Evolutionary conservation across 2,113 vertebrate species (phyloP), one percentile per base, ranked within the genome.

Genomic region (Hepsetus odoe): DNA sequence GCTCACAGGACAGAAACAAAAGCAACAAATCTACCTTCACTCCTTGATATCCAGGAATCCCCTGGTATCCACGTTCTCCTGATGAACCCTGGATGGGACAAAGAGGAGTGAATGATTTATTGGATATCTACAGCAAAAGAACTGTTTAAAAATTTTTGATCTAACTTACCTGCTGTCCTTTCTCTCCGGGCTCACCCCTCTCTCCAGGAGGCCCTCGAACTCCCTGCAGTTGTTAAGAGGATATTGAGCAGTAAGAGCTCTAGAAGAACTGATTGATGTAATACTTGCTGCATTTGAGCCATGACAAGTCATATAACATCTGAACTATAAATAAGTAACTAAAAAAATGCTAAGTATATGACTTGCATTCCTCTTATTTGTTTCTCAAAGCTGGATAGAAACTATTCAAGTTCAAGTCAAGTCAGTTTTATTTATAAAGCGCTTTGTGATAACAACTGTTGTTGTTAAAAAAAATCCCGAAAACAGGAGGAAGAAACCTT

Each of bases 31-130:
- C 76, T 91, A 94, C 92, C 91, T 95, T 95, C 16, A 94, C 87
- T 87, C 91, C 91, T 85, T 89, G 85, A 88, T 90, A 94, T 69
- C 93, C 92, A 9, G 68, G 76, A 80, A 95, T 91, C 49, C 91
- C 90, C 81, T 91, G 90, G 83, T 90, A 87, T 79, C 91, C 90
- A 59, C 2, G 74, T 77, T 89, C 85, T 42, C 92, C 93, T 88
- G 88, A 77, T 33, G 80, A 42, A 30, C 90, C 92, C 91, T 94
- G 72, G 71, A 76, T 73, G 22, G 87, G 33, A 28, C 46, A 53
- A 24, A 1, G 18, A 53, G 62, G 74, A 81, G 65, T 33, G 56
- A 64, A 61, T 74, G 74, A 89, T 69, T 71, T 62, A 75, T 82
- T 20, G 70, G 65, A 76, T 61, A 81, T 89, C 51, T 46, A 65